Evolutionary conservation across 2,888 invertebrate species (phyloP), one percentile per base, ranked within the genome.

Genomic region (Meghimatium bilineatum): DNA sequence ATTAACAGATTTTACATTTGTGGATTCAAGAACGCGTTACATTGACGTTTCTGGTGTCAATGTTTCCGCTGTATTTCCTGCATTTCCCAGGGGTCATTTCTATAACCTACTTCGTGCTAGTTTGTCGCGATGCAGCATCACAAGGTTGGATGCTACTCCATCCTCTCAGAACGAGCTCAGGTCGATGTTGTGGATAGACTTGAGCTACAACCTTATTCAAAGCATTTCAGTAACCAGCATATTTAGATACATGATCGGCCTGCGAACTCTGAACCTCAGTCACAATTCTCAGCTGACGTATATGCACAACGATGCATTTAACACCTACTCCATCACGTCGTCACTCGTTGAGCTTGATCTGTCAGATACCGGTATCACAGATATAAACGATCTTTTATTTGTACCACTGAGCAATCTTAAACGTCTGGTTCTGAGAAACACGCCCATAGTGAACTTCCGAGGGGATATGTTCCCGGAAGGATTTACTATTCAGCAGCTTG

Each of bases 31-130:
- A 34, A 77, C 77, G 6, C 77, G 77, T 6, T 76, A 76, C 29
- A 23, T 82, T 20, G 82, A 75, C 44, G 44, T 82, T 23, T 66
- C 82, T 8, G 75, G 75, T 29, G 26, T 82, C 3, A 71, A 82
- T 34, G 36, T 71, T 3, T 82, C 82, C 23, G 38, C 36, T 26
- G 77, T 82, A 12, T 76, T 82, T 32, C 49, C 69, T 8, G n/a
- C 49, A 3, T 63, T 82, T 52, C 66, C 75, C 1, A 75, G 26
- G 32, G 44, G 49, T 20, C 52, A 44, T 26, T 74, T 81, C 32
- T 44, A 34, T 8, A 71, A 74, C n/a, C 38, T 81, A 23, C 1
- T 74, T 17, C 17, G 29, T 8, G 67, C 74, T 5, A 67, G 26
- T 17, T 74, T 82, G 5, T 49, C 76, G 14, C 63, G 74, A 36